Evolutionary conservation across 2,797 vertebrate species (phyloP).

Genomic region (Trachurus trachurus): DNA sequence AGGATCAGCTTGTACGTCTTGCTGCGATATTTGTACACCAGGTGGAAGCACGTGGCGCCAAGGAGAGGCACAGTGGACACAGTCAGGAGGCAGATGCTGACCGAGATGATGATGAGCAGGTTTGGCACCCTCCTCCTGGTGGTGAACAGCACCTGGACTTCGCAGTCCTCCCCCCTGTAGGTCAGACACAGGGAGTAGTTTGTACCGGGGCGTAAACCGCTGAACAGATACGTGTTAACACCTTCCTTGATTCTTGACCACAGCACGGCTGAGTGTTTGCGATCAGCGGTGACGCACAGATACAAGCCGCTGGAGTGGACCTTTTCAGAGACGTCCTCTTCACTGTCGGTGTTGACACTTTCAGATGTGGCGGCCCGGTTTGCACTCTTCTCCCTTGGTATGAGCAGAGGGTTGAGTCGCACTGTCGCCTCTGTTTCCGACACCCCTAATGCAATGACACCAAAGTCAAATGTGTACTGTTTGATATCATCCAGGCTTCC

Average conservation of each 20-base stretch:
- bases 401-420: constrained; percentile 90
- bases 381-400: constrained; percentile 64
- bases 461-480: constrained; percentile 93
- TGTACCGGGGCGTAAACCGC: constrained; percentile 90
- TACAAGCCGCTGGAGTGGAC: constrained; percentile 88
- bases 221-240: constrained; percentile 93
- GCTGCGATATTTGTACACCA: constrained; percentile 94
- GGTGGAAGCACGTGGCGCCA: constrained; percentile 95
- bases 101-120: constrained; percentile 93
- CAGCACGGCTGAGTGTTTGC: constrained; percentile 89
- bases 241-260: constrained; percentile 94
- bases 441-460: constrained; percentile 93
- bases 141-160: constrained; percentile 94
- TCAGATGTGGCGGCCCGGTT: constrained; percentile 45
- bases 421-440: constrained; percentile 93
- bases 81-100: constrained; percentile 94
- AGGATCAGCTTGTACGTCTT: constrained; percentile 97
- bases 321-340: constrained; percentile 67
- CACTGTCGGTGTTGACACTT: constrained; percentile 55
- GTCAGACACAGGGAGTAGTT: constrained; percentile 97
- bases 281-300: constrained; percentile 87
- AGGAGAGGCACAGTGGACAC: constrained; percentile 96
- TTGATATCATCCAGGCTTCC: constrained; percentile 90
- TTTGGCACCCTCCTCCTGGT: constrained; percentile 93
- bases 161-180: constrained; percentile 90